These are phyloP conservation scores for Nycticryphes semicollaris DNA, from an alignment of 2,113 vertebrate species.

Conservation along the genomic window DNA sequence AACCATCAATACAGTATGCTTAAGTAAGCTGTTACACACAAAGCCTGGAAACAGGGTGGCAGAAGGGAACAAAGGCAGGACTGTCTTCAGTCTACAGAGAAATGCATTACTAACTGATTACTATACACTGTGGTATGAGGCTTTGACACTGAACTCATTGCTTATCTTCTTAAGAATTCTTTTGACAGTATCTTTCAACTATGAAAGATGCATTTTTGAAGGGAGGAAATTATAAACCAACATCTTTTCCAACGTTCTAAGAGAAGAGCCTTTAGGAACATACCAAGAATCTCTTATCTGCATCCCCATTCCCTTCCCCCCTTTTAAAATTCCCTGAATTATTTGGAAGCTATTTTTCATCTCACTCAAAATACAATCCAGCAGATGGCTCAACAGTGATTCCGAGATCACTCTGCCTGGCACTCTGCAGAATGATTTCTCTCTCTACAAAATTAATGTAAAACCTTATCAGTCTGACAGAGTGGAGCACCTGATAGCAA, in stretches of 20 bases:
- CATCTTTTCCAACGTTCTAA: neutral
- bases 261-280: neutral
- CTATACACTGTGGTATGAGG: conserved; percentile 36
- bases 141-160: conserved; percentile 26
- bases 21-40: neutral
- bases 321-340: conserved; percentile 25
- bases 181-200: conserved; percentile 30
- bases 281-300: conserved; percentile 2
- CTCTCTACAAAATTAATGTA: neutral
- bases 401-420: neutral
- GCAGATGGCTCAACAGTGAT: neutral
- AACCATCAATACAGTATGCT: neutral
- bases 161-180: conserved; percentile 52
- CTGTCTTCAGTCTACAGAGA: conserved; percentile 27
- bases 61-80: conserved; percentile 41
- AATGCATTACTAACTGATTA: conserved; percentile 37
- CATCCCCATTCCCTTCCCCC: neutral
- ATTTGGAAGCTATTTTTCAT: conserved; percentile 28
- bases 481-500: neutral
- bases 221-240: conserved; percentile 27
- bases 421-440: neutral
- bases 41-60: neutral
- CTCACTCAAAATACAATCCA: conserved; percentile 7
- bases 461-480: neutral
- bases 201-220: conserved; percentile 14